A percentile compares a stretch with the other conserved stretches of the same genome.
Evolutionary conservation across 2,797 vertebrate genomes (phyloP).

Genomic region (Rousettus madagascariensis): DNA sequence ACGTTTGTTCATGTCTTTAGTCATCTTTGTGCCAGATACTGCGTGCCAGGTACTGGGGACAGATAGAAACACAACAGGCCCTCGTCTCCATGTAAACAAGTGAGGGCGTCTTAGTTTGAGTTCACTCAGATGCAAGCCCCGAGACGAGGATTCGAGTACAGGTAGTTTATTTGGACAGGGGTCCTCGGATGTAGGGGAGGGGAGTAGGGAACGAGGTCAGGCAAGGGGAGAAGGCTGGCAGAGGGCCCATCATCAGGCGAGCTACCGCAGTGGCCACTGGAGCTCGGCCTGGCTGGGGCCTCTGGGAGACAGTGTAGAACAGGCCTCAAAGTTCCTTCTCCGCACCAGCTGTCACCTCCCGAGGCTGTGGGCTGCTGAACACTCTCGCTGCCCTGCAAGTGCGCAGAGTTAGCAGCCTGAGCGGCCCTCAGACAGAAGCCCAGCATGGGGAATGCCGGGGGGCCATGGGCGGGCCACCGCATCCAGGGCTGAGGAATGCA

Average conservation of each 20-base stretch:
- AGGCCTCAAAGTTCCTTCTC: not conserved
- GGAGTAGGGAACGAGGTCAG: not conserved
- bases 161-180: not conserved
- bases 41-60: no score
- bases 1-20: not conserved
- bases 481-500: not conserved
- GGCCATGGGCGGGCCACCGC: rapidly evolving
- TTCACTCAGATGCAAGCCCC: not conserved
- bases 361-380: no score
- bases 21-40: not conserved
- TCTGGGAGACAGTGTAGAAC: not conserved
- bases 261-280: rapidly evolving
- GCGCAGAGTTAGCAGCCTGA: not conserved
- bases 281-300: not conserved
- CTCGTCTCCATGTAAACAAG: not conserved
- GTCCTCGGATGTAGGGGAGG: not conserved
- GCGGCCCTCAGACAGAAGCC: not conserved
- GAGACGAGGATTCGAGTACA: not conserved
- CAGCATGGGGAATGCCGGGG: not conserved
- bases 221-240: not conserved
- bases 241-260: rapidly evolving
- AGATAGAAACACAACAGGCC: not conserved
- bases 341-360: not conserved
- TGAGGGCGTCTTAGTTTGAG: not conserved
- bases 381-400: not conserved